Evolutionary conservation across 2,113 vertebrate species (phyloP), one percentile per base, ranked within the genome.

Genomic region (Centrocercus urophasianus): DNA sequence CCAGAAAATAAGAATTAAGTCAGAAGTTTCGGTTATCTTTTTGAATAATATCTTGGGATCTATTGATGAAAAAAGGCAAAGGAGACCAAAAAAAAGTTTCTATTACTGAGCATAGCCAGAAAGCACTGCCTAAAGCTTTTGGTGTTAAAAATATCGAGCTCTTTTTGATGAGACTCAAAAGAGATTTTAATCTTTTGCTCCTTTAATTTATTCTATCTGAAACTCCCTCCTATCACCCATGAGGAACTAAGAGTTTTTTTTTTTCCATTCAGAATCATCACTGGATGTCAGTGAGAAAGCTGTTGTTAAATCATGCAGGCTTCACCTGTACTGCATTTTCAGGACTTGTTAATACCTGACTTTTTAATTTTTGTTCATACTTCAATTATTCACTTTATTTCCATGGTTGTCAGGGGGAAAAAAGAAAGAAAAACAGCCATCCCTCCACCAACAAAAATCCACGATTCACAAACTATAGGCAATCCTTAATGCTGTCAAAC

Each of bases 141-240:
- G 8, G 17, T 83, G 54, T 52, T 83, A 93, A 91, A 88, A 94
- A 78, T 67, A 75, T 14, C 0, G 0, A 83, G 19, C 7, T 64
- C 8, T 80, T 94, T 93, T 83, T 74, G 10, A 71, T 64, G 24
- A 83, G 25, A 88, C 59, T 47, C 72, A 50, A 59, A 83, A 77
- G 32, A 90, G 24, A 77, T 83, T 74, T 83, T 67, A 77, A 75
- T 65, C 19, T 83, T 74, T 56, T 83, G 3, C 45, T 77, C 19
- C 78, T 86, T 88, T 93, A 88, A 80, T 83, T 96, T 25, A 47
- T 94, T 42, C 59, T 76, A 15, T 71, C 74, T 80, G 80, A 95
- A 64, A 13, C 24, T 86, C 34, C 16, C 24, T 86, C 34, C 61
- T 73, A 40, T 74, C 47, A 85, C 32, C 52, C 73, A 11, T 52